Evolutionary conservation across 2,888 invertebrate genomes (phyloP), one percentile per base, ranked within the genome.

Genomic region (Drosophila vallismaia): DNA sequence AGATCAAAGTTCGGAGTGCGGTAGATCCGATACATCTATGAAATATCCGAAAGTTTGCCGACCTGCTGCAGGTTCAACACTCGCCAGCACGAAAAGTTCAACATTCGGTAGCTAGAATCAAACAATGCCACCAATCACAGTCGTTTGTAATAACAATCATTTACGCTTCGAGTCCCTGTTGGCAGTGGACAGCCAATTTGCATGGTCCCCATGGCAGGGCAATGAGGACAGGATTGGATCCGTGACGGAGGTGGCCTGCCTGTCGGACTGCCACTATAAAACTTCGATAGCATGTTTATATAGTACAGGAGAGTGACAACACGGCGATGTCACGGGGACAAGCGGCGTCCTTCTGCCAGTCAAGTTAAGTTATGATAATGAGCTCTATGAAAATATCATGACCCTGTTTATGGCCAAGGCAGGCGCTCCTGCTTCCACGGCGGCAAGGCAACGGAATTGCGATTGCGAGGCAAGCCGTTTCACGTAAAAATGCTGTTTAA

Each of bases 91-190:
- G 12, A 44, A 19, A 45, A 50, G 31, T 31, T 10, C 50, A 44
- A 58, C 50, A 42, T 14, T 19, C 40, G 63, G 50, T 19, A 45
- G 53, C 46, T 49, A 26, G 28, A 56, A 38, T 50, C 50, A 50
- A 71, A 64, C 77, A 81, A 75, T 72, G 53, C 26, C 55, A 58
- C 48, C 67, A 79, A 81, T 79, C 82, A 75, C 42, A 64, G 70
- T 45, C 45, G 7, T 10, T 49, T 44, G 52, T 71, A 74, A 67
- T 68, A 71, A 42, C 60, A 63, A 77, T 71, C 55, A 66, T 63
- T 72, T 68, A 53, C 71, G 71, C 64, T 71, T 50, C 48, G 50
- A 54, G 31, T 52, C 54, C 62, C 53, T 45, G 50, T 53, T 60
- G 74, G 58, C 75, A 38, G 44, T 64, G 50, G 46, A 50, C 26